phyloP scores from a whole-genome alignment of 2,113 vertebrate species.

The Pipra filicauda region DNA sequence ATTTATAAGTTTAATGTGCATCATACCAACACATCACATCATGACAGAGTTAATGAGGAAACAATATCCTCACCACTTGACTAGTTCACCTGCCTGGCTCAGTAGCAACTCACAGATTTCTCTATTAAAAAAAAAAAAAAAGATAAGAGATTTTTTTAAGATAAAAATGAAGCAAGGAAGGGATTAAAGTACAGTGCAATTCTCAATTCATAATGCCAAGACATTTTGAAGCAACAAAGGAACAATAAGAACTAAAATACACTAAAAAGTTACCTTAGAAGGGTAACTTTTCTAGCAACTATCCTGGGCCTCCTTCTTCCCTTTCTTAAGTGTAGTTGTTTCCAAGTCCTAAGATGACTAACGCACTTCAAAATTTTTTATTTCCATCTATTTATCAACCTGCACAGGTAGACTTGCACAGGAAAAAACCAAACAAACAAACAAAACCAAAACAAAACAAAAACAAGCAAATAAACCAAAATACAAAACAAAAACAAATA shows the following conservation, averaged over 20 bases:
- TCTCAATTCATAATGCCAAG: neutral
- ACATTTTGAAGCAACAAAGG: neutral
- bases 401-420: neutral
- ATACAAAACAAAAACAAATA: no score
- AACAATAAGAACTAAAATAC: neutral
- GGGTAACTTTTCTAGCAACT: neutral
- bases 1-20: neutral
- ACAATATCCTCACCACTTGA: neutral
- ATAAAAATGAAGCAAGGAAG: neutral
- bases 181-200: neutral
- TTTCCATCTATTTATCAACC: neutral
- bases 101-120: neutral
- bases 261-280: neutral
- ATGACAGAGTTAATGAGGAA: neutral
- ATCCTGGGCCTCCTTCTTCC: neutral
- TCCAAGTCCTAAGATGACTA: neutral
- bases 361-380: neutral
- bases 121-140: neutral
- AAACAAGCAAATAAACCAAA: no score
- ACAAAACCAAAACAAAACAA: no score
- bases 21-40: neutral
- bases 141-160: fast-evolving
- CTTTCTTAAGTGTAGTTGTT: neutral
- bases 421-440: neutral
- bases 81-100: neutral